phyloP scores from a whole-genome alignment of 2,888 invertebrate genomes.

The Agelastica alni region DNA sequence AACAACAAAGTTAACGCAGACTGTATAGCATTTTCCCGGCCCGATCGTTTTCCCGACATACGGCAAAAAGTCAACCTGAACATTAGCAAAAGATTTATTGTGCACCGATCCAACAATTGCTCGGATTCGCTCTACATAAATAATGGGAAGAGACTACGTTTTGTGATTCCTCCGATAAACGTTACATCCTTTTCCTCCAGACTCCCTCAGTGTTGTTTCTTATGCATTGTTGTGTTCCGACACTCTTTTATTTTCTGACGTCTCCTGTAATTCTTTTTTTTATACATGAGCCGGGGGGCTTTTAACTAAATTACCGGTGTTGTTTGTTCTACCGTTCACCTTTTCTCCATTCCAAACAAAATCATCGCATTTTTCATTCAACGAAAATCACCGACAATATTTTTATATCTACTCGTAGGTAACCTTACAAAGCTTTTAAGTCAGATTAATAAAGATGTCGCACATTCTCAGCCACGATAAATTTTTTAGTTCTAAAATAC shows the following conservation, averaged over 20 bases:
- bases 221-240: conserved; percentile 32
- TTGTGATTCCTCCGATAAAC: conserved; percentile 35
- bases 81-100: conserved; percentile 41
- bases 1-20: conserved; percentile 17
- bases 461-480: too few relatives aligned
- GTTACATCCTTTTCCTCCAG: conserved; percentile 31
- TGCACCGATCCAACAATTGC: conserved; percentile 42
- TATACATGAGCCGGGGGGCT: conserved; percentile 38
- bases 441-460: too few relatives aligned
- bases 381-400: too few relatives aligned
- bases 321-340: conserved; percentile 30
- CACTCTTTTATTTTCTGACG: conserved; percentile 37
- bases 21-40: conserved; percentile 15
- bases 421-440: too few relatives aligned
- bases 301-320: conserved; percentile 42
- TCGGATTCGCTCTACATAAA: conserved; percentile 42
- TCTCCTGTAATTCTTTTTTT: conserved; percentile 33
- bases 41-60: conserved; percentile 14
- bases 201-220: conserved; percentile 34
- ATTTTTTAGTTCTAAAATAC: too few relatives aligned
- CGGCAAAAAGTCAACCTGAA: conserved; percentile 31
- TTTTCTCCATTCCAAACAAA: conserved; percentile 15
- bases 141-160: conserved; percentile 41
- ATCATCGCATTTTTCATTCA: conserved; percentile 12
- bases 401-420: too few relatives aligned